Conservation (phyloP, 2,797 vertebrate genomes). For the Rhynchotus rufescens region DNA sequence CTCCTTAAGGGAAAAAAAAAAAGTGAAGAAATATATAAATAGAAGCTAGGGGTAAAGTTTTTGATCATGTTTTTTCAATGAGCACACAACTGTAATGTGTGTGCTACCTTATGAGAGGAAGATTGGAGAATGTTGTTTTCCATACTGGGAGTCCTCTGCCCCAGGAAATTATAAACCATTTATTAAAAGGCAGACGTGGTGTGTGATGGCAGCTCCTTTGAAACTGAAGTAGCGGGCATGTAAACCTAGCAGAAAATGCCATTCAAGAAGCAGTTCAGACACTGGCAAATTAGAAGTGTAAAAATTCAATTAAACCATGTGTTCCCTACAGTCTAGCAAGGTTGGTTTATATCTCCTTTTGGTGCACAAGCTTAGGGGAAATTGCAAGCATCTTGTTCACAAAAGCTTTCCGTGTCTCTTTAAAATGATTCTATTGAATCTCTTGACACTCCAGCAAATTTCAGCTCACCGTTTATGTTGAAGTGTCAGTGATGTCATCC, state of each 20-base stretch:
- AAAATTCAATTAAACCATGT: neutral
- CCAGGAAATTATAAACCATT: neutral
- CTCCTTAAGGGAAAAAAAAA: neutral
- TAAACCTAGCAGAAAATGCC: neutral
- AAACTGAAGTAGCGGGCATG: neutral
- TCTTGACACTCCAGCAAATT: neutral
- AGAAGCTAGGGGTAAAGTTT: neutral
- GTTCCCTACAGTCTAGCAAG: neutral
- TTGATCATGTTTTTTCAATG: neutral
- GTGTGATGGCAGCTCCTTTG: neutral
- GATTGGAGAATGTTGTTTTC: neutral
- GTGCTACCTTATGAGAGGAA: neutral
- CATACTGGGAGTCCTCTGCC: neutral
- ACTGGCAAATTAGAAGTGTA: neutral
- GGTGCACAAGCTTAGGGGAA: neutral
- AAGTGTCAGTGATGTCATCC: slow-evolving; percentile 11
- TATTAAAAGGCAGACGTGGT: neutral
- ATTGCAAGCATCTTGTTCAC: neutral
- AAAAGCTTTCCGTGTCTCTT: neutral
- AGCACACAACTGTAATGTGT: neutral
- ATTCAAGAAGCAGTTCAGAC: neutral
- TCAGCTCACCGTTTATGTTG: neutral
- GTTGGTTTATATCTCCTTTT: neutral
- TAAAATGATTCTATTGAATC: neutral
- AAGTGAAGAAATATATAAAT: neutral